Conservation (phyloP, 1,140 invertebrate genomes). For the Ruditapes philippinarum region DNA sequence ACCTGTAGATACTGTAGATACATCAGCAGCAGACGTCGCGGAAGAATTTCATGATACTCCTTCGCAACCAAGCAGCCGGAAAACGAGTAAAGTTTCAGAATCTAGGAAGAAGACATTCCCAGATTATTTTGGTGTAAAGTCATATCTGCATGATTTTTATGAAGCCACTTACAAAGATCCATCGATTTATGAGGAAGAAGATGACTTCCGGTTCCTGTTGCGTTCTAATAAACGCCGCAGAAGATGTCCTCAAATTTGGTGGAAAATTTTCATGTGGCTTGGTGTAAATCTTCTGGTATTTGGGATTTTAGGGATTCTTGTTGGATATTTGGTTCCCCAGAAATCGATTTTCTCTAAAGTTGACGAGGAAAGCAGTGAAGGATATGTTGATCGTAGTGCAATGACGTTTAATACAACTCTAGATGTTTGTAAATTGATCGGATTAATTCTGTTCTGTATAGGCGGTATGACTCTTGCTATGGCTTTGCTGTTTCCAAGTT, state of each 20-base stretch:
- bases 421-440: slow-evolving; percentile 88
- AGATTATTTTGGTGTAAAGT: slow-evolving; percentile 87
- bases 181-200: slow-evolving; percentile 85
- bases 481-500: slow-evolving; percentile 87
- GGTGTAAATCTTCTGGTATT: slow-evolving; percentile 87
- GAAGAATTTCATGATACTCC: slow-evolving; percentile 70
- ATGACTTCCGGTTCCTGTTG: slow-evolving; percentile 86
- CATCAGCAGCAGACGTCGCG: slow-evolving; percentile 44
- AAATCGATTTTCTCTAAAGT: slow-evolving; percentile 86
- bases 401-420: slow-evolving; percentile 88
- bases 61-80: slow-evolving; percentile 51
- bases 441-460: slow-evolving; percentile 88
- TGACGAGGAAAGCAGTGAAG: slow-evolving; percentile 84
- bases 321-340: slow-evolving; percentile 88
- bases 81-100: slow-evolving; percentile 38
- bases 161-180: slow-evolving; percentile 79
- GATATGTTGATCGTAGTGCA: slow-evolving; percentile 87
- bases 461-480: slow-evolving; percentile 88
- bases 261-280: slow-evolving; percentile 87
- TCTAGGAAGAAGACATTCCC: slow-evolving; percentile 78
- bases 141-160: slow-evolving; percentile 88
- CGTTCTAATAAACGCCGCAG: slow-evolving; percentile 81
- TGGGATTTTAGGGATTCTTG: slow-evolving; percentile 87
- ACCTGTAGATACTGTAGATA: not conserved
- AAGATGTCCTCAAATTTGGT: slow-evolving; percentile 86